Base-by-base conservation (phyloP, 2,888 invertebrate species). In the Apodemia mormo region DNA sequence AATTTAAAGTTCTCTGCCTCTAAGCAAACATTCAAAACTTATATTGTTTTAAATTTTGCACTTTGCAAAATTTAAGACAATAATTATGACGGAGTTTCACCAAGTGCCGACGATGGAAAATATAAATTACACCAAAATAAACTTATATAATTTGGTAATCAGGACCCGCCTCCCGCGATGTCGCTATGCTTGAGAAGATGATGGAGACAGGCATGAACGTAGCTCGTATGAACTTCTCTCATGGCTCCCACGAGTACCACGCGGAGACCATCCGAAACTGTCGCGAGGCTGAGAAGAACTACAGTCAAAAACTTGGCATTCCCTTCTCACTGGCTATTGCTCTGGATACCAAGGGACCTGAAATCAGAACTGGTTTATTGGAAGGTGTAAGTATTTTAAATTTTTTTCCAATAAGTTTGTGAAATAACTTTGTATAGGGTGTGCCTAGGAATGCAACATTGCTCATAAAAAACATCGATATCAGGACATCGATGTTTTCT, bases 181-280 rank as follows among this genome's bases (percentile, higher is more conserved):
- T 97, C 4, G 96, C 95, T 67, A 96, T 95, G 86, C 93, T 99
- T 56, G 97, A 97, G 83, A 95, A 98, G 85, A 98, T 99, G 98
- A 98, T 99, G 93, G 96, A 97, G 76, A 97, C 97, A 0, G 99
- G 99, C 72, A 99, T 99, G 99, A 99, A 99, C 83, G 95, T 99
- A 69, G 99, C 99, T 12, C 96, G 99, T 69, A 94, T 98, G 93
- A 98, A 98, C 93, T 98, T 98, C 94, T 98, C 98, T 0, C 99
- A 99, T 87, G 99, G 99, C 69, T 96, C 98, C 0, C 97, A 99
- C 83, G 99, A 99, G 92, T 98, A 98, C 87, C 98, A 98, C 81
- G 97, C 96, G 0, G 96, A 96, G 81, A 98, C 98, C 30, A 98
- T 99, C 80, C 94, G 94, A 75, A 98, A 99, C 90, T 96, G 99